phyloP scores from a whole-genome alignment of 2,113 vertebrate genomes.

The Phaethon lepturus region DNA sequence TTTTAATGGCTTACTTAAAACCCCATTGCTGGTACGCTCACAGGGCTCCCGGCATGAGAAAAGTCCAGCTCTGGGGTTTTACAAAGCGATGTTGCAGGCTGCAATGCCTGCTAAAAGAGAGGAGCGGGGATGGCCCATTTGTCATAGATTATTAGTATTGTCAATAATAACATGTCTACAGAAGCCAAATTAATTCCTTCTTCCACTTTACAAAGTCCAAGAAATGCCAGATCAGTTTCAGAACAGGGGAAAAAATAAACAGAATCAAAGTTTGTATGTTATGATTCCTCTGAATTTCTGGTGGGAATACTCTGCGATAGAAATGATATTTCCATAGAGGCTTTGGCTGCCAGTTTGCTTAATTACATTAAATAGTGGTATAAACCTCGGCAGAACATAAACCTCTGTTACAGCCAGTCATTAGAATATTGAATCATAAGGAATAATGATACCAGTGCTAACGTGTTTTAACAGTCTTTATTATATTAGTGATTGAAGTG shows the following conservation, averaged over 20 bases:
- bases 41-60: not conserved
- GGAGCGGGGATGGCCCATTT: not conserved
- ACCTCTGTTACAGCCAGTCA: slow-evolving; percentile 55
- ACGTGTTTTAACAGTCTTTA: slow-evolving; percentile 71
- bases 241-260: slow-evolving; percentile 53
- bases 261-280: slow-evolving; percentile 70
- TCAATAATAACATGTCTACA: slow-evolving; percentile 42
- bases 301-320: slow-evolving; percentile 71
- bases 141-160: slow-evolving; percentile 59
- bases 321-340: slow-evolving; percentile 75
- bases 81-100: not conserved
- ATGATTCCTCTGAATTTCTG: slow-evolving; percentile 68
- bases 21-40: not conserved
- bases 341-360: slow-evolving; percentile 66
- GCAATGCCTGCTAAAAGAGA: not conserved
- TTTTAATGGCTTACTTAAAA: slow-evolving; percentile 65
- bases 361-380: slow-evolving; percentile 78
- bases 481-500: slow-evolving; percentile 73
- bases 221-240: slow-evolving; percentile 60
- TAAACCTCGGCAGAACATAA: slow-evolving; percentile 72
- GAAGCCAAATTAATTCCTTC: slow-evolving; percentile 63
- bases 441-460: slow-evolving; percentile 62
- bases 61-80: slow-evolving; percentile 49
- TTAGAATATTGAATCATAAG: slow-evolving; percentile 58
- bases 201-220: slow-evolving; percentile 43